phyloP scores from a whole-genome alignment of 1,140 invertebrate genomes.

The Diachasmimorpha longicaudata region DNA sequence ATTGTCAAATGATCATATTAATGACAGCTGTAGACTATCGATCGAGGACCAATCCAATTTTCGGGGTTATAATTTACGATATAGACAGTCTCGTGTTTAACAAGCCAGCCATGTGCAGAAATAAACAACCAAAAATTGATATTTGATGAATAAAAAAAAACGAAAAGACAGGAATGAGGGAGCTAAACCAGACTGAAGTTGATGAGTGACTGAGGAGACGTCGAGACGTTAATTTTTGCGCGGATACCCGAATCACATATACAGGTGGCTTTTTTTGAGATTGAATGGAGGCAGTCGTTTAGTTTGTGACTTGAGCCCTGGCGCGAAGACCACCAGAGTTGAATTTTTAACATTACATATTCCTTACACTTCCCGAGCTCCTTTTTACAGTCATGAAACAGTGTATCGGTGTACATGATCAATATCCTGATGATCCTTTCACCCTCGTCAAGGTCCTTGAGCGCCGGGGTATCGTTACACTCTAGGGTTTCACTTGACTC shows the following conservation, averaged over 20 bases:
- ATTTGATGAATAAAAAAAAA: background rate
- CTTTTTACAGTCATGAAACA: background rate
- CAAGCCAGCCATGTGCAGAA: background rate
- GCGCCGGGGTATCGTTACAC: slow-evolving; percentile 6
- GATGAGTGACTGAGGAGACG: slow-evolving; percentile 4
- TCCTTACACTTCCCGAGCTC: background rate
- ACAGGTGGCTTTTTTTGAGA: background rate
- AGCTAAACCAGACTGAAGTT: background rate
- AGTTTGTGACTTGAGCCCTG: slow-evolving; percentile 1
- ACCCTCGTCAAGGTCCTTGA: slow-evolving; percentile 11
- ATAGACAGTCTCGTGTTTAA: too few relatives aligned
- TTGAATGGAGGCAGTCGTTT: background rate
- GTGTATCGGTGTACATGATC: background rate
- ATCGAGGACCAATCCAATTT: too few relatives aligned
- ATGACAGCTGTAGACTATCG: too few relatives aligned
- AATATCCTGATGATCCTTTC: slow-evolving; percentile 13
- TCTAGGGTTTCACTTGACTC: background rate
- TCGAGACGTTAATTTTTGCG: slow-evolving; percentile 8
- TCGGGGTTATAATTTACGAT: too few relatives aligned
- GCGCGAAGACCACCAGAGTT: slow-evolving; percentile 29
- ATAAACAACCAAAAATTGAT: background rate
- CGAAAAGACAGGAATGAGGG: background rate
- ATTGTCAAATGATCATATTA: too few relatives aligned
- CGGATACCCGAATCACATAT: background rate
- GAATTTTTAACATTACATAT: slow-evolving; percentile 13